Conservation (phyloP, 2,888 invertebrate species). For the Pollenia angustigena region DNA sequence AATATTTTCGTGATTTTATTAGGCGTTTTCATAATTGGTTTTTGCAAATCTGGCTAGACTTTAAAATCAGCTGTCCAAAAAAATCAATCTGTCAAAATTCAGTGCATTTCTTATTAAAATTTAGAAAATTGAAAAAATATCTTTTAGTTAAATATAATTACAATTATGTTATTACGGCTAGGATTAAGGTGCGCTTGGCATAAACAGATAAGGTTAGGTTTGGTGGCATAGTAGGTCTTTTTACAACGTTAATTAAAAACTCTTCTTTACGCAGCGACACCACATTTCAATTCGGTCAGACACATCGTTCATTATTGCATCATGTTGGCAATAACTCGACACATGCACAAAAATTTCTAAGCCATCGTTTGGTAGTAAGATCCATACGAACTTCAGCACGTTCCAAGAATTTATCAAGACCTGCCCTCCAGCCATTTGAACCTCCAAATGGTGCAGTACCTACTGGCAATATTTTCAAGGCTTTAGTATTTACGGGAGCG, state of each 20-base stretch:
- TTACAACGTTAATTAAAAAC: neutral
- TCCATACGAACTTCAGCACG: slow-evolving; percentile 71
- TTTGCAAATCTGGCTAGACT: too few relatives aligned
- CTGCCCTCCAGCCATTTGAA: slow-evolving; percentile 74
- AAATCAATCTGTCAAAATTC: neutral
- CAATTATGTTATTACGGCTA: slow-evolving; percentile 79
- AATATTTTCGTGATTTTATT: too few relatives aligned
- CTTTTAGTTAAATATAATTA: slow-evolving; percentile 24
- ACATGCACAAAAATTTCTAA: slow-evolving; percentile 68
- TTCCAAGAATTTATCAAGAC: slow-evolving; percentile 59
- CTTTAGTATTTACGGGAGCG: slow-evolving; percentile 81
- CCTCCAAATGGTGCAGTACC: slow-evolving; percentile 76
- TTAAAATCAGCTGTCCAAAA: slow-evolving; percentile 20
- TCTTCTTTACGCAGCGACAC: slow-evolving; percentile 41
- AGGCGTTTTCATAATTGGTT: too few relatives aligned
- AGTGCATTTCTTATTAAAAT: slow-evolving; percentile 11
- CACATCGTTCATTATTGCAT: slow-evolving; percentile 74
- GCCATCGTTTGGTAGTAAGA: slow-evolving; percentile 65
- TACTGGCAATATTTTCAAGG: slow-evolving; percentile 79
- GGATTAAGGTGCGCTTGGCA: slow-evolving; percentile 77
- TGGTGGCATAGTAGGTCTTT: neutral
- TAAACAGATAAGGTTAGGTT: slow-evolving; percentile 78
- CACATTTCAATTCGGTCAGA: slow-evolving; percentile 38
- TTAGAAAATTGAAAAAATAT: neutral
- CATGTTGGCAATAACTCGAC: slow-evolving; percentile 60